Evolutionary conservation across 2,888 invertebrate genomes (phyloP).

Genomic region (Apamea anceps): DNA sequence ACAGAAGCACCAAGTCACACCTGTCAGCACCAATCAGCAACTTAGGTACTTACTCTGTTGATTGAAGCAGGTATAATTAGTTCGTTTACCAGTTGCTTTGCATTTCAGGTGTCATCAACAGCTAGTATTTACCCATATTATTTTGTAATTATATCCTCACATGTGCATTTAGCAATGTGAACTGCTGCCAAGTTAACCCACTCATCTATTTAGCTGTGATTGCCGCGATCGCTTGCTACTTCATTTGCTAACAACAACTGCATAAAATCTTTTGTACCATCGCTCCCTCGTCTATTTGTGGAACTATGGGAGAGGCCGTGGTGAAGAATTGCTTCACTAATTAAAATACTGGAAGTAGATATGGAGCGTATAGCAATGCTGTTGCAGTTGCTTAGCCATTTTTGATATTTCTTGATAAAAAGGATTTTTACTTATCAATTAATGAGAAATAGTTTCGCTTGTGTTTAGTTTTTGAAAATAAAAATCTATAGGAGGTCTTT

Average conservation of each 20-base stretch:
- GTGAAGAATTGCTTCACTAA: slow-evolving; percentile 40
- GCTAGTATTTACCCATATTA: not conserved
- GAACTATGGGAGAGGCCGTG: not conserved
- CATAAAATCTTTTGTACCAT: slow-evolving; percentile 16
- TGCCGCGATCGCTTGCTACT: not conserved
- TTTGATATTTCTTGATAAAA: slow-evolving; percentile 5
- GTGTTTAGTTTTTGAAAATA: not conserved
- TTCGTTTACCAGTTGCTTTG: not conserved
- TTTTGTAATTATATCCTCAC: slow-evolving; percentile 7
- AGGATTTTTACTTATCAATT: not conserved
- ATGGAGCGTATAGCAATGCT: slow-evolving; percentile 5
- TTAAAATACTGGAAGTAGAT: slow-evolving; percentile 50
- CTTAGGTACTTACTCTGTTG: not conserved
- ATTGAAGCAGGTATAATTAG: not conserved
- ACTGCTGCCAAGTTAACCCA: slow-evolving; percentile 24
- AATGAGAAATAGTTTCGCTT: not conserved
- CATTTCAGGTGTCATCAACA: not conserved
- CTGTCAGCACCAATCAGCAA: too few relatives aligned
- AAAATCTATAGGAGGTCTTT: not conserved
- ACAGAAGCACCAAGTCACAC: not conserved
- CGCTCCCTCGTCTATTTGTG: not conserved
- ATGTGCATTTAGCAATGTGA: slow-evolving; percentile 34
- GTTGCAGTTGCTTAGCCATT: slow-evolving; percentile 2
- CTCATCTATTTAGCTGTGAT: not conserved
- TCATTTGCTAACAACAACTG: slow-evolving; percentile 7